Percentiles rank a stretch among this genome's conserved stretches.
Evolutionary conservation across 1,140 invertebrate species (phyloP).

Genomic region (Diorhabda carinulata): DNA sequence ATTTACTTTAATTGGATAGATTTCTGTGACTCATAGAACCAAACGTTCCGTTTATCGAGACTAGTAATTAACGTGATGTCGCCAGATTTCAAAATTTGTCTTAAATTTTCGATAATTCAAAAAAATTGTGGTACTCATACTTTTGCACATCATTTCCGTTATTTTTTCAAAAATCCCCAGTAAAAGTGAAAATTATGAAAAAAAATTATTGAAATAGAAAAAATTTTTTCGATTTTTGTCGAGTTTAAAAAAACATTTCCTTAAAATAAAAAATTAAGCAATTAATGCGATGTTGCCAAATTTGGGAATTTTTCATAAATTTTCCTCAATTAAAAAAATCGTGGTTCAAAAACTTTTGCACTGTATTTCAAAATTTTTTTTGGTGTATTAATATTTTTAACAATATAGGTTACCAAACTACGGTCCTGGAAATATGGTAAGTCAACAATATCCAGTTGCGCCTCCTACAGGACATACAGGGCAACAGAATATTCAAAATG

Average conservation of each 20-base stretch:
- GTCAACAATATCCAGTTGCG: slow-evolving; percentile 19
- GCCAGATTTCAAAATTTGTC: background rate
- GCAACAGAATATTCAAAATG: slow-evolving; percentile 23
- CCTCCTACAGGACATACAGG: slow-evolving; percentile 9
- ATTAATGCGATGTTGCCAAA: background rate
- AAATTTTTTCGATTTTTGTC: no score
- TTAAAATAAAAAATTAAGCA: no score
- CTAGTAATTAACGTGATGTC: no score
- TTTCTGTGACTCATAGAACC: no score
- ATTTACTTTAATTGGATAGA: no score
- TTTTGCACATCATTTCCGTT: background rate
- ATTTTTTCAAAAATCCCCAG: background rate
- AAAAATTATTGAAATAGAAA: no score
- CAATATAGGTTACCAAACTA: slow-evolving; percentile 25
- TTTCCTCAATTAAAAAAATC: background rate
- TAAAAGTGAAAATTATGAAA: no score
- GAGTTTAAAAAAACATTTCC: no score
- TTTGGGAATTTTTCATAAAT: background rate
- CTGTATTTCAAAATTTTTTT: background rate
- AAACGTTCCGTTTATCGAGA: no score
- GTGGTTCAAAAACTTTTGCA: background rate
- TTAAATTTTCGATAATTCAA: background rate
- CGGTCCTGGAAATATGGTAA: slow-evolving; percentile 18
- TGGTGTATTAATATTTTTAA: background rate
- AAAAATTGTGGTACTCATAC: background rate